Base-by-base conservation (phyloP, 2,797 vertebrate species). In the Galaxias olidus region DNA sequence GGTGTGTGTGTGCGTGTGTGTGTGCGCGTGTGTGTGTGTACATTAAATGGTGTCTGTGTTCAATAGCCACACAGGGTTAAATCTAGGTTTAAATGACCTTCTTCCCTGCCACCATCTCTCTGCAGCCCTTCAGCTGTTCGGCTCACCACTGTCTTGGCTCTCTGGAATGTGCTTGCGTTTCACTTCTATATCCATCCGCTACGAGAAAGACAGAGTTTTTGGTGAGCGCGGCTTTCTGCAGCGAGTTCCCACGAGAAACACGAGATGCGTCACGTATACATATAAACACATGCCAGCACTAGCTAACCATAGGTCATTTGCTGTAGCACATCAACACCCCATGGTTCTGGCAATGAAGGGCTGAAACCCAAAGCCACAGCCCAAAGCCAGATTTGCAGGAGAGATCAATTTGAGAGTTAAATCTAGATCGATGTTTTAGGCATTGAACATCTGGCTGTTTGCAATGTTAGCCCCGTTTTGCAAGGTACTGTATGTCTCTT, bases 81-180 rank as follows among this genome's bases (percentile, higher is more conserved):
- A 57, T 52, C 57, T 60, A 43, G 68, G 66, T 49, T 63, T 70
- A 41, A 69, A 77, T 73, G 78, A 66, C 78, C 81, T 81, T 78
- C 71, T 76, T 77, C 58, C 81, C 48, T 30, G 69, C 71, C 15
- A 74, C 76, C 61, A 41, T 87, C 84, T 89, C 77, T 86, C 85
- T 76, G 63, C 75, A 71, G 75, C 63, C 63, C 83, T 67, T 87
- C 89, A 90, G 88, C 90, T 89, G 87, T 80, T 83, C 9, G 45
- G 65, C 75, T 73, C 40, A 57, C 80, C 83, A 81, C 76, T 65
- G 76, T 61, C 72, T 78, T 55, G 80, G 68, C 72, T 78, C 61
- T 64, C 63, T 70, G 77, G 86, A 91, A 91, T 89, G 88, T 45
- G 83, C 86, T 91, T 90, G 67, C 61, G 40, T 90, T 91, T 91